Evolutionary conservation across 2,113 vertebrate genomes (phyloP).

Genomic region (Zosterops hypoxanthus): DNA sequence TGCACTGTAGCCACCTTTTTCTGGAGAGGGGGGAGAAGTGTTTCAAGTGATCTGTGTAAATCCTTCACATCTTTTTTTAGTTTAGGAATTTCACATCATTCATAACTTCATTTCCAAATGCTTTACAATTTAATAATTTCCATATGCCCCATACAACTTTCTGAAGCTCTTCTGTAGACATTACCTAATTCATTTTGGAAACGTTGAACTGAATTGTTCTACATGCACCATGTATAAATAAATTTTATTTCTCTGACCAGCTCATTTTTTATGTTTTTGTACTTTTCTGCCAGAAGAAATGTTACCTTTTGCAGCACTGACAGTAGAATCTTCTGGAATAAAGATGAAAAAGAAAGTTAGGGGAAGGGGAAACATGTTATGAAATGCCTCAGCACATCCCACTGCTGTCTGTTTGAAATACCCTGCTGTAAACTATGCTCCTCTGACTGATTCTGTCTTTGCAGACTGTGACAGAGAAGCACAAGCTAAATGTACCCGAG

Average conservation of each 20-base stretch:
- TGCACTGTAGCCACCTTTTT: neutral
- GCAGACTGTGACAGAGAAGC: slow-evolving; percentile 97
- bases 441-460: slow-evolving; percentile 30
- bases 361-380: neutral
- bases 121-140: slow-evolving; percentile 45
- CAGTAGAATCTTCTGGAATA: neutral
- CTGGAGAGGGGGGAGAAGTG: neutral
- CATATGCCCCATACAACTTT: slow-evolving; percentile 31
- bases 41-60: slow-evolving; percentile 5
- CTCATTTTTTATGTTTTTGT: neutral
- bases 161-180: slow-evolving; percentile 47
- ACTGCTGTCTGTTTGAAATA: neutral
- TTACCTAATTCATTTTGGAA: slow-evolving; percentile 51
- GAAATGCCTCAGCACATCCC: neutral
- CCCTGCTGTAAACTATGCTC: neutral
- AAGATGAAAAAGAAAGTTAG: neutral
- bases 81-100: slow-evolving; percentile 43
- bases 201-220: slow-evolving; percentile 9
- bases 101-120: slow-evolving; percentile 27
- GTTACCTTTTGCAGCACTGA: neutral
- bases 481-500: slow-evolving; percentile 97
- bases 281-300: neutral
- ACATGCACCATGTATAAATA: neutral
- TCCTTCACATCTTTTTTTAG: slow-evolving; percentile 32
- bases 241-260: neutral